Percentiles rank a stretch among this genome's conserved stretches.
These are phyloP conservation scores for Tokudaia muenninki DNA, from an alignment of 2,797 vertebrate species.

Conservation along the genomic window DNA sequence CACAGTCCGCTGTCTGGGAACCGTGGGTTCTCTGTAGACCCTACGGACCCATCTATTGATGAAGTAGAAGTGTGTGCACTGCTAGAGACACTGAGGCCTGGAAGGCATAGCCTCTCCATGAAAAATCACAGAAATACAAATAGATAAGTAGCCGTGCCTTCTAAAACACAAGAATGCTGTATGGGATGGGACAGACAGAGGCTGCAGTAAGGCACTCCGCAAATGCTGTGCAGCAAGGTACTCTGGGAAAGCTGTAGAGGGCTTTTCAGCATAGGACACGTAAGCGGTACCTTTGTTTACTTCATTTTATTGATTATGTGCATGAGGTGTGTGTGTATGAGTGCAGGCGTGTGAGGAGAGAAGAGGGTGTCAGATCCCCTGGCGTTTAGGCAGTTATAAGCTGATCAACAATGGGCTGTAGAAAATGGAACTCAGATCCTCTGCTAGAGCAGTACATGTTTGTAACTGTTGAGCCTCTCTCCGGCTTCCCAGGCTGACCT, in stretches of 20 bases:
- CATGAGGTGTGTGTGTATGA: neutral
- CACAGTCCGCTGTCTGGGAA: neutral
- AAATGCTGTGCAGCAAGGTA: neutral
- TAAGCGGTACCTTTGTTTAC: neutral
- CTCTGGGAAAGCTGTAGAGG: neutral
- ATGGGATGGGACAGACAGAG: neutral
- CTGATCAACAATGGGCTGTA: no score
- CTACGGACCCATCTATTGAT: neutral
- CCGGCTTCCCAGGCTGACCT: neutral
- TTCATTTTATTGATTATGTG: neutral
- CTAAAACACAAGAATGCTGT: neutral
- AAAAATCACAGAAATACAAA: neutral
- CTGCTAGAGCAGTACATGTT: neutral
- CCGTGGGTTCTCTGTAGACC: neutral
- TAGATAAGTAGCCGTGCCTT: neutral
- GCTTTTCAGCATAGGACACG: neutral
- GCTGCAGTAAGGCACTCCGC: neutral
- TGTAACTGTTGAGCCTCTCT: neutral
- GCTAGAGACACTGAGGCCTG: neutral
- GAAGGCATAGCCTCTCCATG: neutral
- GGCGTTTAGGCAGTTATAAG: neutral
- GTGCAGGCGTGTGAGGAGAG: no score
- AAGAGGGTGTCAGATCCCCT: neutral
- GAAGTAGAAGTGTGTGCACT: neutral
- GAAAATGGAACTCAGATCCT: neutral